Evolutionary conservation across 1,140 invertebrate species (phyloP).

Genomic region (Brachionus sp.): DNA sequence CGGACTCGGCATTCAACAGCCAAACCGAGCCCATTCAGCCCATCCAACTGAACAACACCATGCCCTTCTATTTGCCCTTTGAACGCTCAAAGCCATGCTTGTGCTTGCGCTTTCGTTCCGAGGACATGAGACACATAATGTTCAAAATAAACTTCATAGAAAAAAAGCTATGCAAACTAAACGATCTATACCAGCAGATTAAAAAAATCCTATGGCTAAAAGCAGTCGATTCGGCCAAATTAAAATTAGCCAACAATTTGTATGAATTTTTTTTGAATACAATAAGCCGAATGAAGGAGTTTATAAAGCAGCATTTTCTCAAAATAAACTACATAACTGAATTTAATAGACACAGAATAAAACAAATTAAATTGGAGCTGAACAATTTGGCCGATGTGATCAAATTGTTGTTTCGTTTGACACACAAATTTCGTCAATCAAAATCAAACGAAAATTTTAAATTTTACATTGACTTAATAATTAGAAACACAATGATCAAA

Average conservation of each 20-base stretch:
- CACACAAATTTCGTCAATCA: background rate
- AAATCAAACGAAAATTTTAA: conserved; percentile 27
- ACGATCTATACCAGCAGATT: background rate
- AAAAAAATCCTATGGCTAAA: background rate
- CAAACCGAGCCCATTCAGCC: background rate
- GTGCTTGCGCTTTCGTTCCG: background rate
- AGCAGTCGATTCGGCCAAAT: background rate
- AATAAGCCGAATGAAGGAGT: background rate
- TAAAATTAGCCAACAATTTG: background rate
- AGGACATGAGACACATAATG: conserved; percentile 41
- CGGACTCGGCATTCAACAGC: background rate
- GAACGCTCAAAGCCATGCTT: conserved; percentile 7
- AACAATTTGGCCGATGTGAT: background rate
- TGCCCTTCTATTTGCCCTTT: conserved; percentile 10
- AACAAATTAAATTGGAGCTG: background rate
- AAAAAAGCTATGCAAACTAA: background rate
- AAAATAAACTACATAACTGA: background rate
- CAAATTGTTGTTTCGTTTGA: background rate
- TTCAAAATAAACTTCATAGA: conserved; percentile 24
- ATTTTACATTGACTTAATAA: conserved; percentile 40
- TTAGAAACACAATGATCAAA: background rate
- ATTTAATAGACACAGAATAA: background rate
- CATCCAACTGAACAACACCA: background rate
- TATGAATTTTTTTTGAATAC: background rate
- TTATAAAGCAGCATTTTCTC: background rate